Evolutionary conservation across 2,888 invertebrate species (phyloP).

Genomic region (Balanococcus diminutus): DNA sequence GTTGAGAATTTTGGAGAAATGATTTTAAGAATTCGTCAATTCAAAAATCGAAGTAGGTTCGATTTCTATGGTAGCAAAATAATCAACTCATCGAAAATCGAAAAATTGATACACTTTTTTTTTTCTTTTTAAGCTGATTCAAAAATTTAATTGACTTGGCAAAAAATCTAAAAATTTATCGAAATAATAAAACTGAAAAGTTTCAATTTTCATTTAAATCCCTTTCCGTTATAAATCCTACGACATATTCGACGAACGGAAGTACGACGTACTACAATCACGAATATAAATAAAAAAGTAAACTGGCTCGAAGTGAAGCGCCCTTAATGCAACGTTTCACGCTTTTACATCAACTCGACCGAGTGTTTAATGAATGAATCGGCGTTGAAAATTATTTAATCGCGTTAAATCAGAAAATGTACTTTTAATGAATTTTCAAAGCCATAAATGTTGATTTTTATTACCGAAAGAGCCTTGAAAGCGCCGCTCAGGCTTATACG

Average conservation of each 20-base stretch:
- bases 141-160: no score
- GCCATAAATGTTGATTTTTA: constrained; percentile 30
- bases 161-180: no score
- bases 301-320: background rate
- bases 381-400: constrained; percentile 24
- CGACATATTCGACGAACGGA: background rate
- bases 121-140: no score
- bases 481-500: background rate
- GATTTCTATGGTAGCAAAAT: no score
- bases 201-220: background rate
- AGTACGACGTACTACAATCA: background rate
- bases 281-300: background rate
- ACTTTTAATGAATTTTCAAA: constrained; percentile 5
- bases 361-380: constrained; percentile 19
- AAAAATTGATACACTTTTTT: no score
- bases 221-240: background rate
- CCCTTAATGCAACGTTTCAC: constrained; percentile 4
- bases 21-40: no score
- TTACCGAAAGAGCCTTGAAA: background rate
- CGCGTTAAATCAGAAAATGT: constrained; percentile 6
- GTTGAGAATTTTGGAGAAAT: no score
- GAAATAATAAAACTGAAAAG: background rate
- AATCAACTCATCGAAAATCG: no score
- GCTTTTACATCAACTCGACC: background rate
- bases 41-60: no score